Percentiles rank a stretch among this genome's conserved stretches.
phyloP scores from a whole-genome alignment of 2,888 invertebrate genomes.

The Chrysina gloriosa region DNA sequence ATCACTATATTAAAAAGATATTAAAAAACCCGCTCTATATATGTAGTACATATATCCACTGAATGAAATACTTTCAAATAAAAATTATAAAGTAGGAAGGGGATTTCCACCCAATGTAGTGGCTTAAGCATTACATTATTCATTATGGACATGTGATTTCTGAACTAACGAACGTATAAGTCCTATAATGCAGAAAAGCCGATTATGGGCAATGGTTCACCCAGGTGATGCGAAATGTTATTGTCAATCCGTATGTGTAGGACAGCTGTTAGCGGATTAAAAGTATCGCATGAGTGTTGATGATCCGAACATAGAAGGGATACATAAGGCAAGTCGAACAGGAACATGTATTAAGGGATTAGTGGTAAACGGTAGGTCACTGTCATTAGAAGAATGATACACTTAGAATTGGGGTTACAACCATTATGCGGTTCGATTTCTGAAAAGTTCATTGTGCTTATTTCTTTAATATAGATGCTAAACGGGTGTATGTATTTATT shows the following conservation, averaged over 20 bases:
- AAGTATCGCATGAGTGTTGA: conserved; percentile 37
- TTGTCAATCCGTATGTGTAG: conserved; percentile 17
- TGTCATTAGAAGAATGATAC: conserved; percentile 34
- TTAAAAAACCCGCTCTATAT: no score
- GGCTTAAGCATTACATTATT: no score
- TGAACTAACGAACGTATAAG: conserved; percentile 13
- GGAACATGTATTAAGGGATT: conserved; percentile 41
- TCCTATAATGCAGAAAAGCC: conserved; percentile 20
- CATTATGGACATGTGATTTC: conserved; percentile 24
- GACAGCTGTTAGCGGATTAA: conserved; percentile 35
- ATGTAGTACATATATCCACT: no score
- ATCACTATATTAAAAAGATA: no score
- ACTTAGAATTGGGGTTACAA: conserved; percentile 20
- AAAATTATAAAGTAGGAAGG: no score
- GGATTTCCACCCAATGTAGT: no score
- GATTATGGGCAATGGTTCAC: conserved; percentile 23
- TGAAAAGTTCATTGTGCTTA: conserved; percentile 15
- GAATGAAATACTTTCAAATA: no score
- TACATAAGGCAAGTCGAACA: conserved; percentile 36
- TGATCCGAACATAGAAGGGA: conserved; percentile 13
- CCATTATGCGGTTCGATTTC: conserved; percentile 23
- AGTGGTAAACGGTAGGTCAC: conserved; percentile 31
- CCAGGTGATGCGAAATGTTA: conserved; percentile 32
- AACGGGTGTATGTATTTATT: conserved; percentile 13
- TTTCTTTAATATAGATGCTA: conserved; percentile 12